These are phyloP conservation scores for Morphnarchus princeps DNA, from an alignment of 2,113 vertebrate species.

Conservation along the genomic window DNA sequence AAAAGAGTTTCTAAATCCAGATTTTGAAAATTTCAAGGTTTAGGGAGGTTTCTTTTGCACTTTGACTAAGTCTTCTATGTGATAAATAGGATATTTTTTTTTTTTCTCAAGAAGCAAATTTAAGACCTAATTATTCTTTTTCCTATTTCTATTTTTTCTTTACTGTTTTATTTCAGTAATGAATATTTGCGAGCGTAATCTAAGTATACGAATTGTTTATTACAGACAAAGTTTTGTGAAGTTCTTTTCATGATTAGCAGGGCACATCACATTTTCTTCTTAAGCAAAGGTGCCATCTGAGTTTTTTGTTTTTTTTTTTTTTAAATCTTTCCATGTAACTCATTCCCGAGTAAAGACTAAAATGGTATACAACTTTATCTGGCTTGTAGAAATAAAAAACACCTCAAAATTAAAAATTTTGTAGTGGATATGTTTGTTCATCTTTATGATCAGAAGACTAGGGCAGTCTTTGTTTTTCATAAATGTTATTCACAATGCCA, in stretches of 20 bases:
- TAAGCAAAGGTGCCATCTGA: not conserved
- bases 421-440: not conserved
- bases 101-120: not conserved
- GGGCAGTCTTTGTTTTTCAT: not conserved
- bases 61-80: not conserved
- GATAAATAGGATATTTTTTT: not conserved
- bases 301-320: not conserved
- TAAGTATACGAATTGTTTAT: not conserved
- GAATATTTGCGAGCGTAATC: not conserved
- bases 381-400: not conserved
- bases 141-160: not conserved
- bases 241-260: not conserved
- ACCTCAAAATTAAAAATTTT: not conserved
- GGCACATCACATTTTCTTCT: not conserved
- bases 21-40: not conserved
- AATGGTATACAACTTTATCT: not conserved
- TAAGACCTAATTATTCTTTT: not conserved
- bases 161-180: not conserved
- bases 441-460: not conserved
- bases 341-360: not conserved
- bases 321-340: not conserved
- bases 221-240: not conserved
- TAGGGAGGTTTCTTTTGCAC: not conserved
- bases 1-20: not conserved
- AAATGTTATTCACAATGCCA: not conserved